Evolutionary conservation across 1,140 invertebrate species (phyloP).

Genomic region (Helicoverpa armigera): DNA sequence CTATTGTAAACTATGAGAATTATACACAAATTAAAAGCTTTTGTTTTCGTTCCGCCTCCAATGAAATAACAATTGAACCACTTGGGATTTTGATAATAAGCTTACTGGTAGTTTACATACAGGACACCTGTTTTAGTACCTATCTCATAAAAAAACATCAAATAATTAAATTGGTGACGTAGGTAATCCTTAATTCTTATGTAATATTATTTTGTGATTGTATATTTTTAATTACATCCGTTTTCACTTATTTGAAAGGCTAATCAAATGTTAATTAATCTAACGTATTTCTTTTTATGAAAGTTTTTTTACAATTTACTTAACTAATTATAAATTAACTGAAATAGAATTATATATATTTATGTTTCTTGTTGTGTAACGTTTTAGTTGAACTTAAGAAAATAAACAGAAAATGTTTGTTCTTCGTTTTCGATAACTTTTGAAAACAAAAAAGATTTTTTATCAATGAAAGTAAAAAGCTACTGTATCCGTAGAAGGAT

Average conservation of each 20-base stretch:
- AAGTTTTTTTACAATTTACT: no score
- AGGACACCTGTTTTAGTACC: no score
- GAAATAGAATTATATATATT: no score
- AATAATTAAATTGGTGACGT: not conserved
- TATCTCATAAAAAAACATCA: not conserved
- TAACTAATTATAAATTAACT: no score
- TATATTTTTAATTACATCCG: no score
- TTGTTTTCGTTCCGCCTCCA: not conserved
- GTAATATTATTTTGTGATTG: not conserved
- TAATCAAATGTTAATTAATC: not conserved
- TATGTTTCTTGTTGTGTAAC: no score
- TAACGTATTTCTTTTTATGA: no score
- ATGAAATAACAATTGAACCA: not conserved
- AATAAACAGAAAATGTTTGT: no score
- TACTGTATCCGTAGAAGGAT: not conserved
- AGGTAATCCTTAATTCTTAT: not conserved
- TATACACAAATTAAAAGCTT: constrained; percentile 6
- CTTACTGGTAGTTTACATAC: not conserved
- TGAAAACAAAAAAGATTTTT: no score
- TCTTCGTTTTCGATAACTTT: no score
- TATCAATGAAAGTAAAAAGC: not conserved
- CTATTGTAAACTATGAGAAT: constrained; percentile 18
- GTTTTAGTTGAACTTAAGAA: no score
- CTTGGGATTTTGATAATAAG: not conserved
- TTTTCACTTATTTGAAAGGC: no score